phyloP scores from a whole-genome alignment of 2,113 vertebrate genomes.

The Chaetura pelagica region DNA sequence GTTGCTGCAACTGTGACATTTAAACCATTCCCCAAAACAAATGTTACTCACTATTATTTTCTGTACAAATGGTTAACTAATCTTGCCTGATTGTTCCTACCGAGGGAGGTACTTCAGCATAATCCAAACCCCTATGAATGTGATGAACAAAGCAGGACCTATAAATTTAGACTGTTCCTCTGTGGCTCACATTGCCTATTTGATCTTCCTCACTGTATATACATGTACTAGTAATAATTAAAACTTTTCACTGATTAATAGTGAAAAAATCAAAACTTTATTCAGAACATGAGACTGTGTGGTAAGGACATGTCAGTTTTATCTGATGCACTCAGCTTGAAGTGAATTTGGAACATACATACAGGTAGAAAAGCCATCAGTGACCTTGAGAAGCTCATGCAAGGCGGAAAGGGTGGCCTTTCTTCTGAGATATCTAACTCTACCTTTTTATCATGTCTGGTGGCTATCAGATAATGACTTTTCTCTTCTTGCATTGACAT shows the following conservation, averaged over 20 bases:
- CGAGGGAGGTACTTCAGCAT: not conserved
- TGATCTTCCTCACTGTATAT: not conserved
- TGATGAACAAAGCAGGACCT: not conserved
- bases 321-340: not conserved
- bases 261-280: not conserved
- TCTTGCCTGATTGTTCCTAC: not conserved
- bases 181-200: not conserved
- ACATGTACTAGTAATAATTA: not conserved
- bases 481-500: constrained; percentile 28
- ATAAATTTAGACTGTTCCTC: not conserved
- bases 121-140: not conserved
- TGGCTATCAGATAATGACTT: constrained; percentile 47
- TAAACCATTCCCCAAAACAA: not conserved
- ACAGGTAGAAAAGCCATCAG: not conserved
- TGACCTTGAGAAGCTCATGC: constrained; percentile 60
- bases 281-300: not conserved
- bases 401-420: constrained; percentile 22
- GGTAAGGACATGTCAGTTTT: not conserved
- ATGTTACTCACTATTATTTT: not conserved
- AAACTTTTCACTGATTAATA: not conserved
- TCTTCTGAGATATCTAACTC: not conserved
- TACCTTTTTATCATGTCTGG: constrained; percentile 35
- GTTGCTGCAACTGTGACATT: not conserved
- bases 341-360: not conserved
- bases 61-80: not conserved